Conservation (phyloP, 2,113 vertebrate genomes). For the Tichodroma muraria region DNA sequence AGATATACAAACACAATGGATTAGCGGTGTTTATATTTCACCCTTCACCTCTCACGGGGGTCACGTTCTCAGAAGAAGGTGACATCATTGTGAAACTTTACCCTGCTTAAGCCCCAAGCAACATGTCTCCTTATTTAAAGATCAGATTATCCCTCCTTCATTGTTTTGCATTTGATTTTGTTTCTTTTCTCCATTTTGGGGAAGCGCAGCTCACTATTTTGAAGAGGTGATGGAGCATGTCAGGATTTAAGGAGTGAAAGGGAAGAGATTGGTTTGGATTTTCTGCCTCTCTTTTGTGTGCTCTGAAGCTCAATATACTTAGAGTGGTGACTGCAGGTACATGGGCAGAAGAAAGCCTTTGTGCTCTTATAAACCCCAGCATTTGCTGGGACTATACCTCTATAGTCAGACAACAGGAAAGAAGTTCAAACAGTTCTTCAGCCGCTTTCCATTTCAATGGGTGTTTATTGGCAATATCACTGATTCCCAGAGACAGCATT, state of each 20-base stretch:
- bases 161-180: slow-evolving; percentile 80
- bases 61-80: slow-evolving; percentile 73
- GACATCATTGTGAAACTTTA: slow-evolving; percentile 84
- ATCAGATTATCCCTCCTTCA: slow-evolving; percentile 81
- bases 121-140: slow-evolving; percentile 83
- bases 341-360: slow-evolving; percentile 61
- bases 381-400: slow-evolving; percentile 49
- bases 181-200: slow-evolving; percentile 72
- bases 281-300: slow-evolving; percentile 64
- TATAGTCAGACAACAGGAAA: slow-evolving; percentile 40
- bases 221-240: slow-evolving; percentile 84
- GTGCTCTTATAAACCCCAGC: slow-evolving; percentile 60
- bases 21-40: slow-evolving; percentile 54
- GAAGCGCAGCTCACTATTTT: slow-evolving; percentile 80
- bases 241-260: slow-evolving; percentile 79
- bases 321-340: slow-evolving; percentile 68
- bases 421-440: slow-evolving; percentile 62
- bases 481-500: slow-evolving; percentile 17
- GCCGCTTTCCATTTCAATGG: slow-evolving; percentile 66
- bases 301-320: slow-evolving; percentile 70
- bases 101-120: slow-evolving; percentile 77
- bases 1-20: slow-evolving; percentile 46
- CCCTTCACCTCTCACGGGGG: slow-evolving; percentile 55
- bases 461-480: slow-evolving; percentile 39
- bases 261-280: slow-evolving; percentile 75